A percentile compares a stretch with the other conserved stretches of the same genome.
These are phyloP conservation scores for Caenorhabditis becei DNA, from an alignment of 2,888 invertebrate genomes.

Conservation along the genomic window DNA sequence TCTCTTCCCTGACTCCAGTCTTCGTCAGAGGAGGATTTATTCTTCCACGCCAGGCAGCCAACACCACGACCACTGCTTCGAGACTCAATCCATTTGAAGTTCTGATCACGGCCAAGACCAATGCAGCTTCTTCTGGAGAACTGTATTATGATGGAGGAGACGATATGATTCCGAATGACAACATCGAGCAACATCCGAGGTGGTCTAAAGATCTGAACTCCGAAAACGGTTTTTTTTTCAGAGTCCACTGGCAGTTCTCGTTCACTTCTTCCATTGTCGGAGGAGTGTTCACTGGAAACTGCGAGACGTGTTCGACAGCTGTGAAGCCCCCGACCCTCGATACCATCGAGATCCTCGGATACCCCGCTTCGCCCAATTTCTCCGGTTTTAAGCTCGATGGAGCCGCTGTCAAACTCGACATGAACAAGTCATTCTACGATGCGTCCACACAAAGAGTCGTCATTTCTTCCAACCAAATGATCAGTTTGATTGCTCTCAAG, in stretches of 20 bases:
- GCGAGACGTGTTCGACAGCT: conserved; percentile 49
- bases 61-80: conserved; percentile 72
- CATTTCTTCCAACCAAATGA: conserved; percentile 26
- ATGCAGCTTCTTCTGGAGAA: conserved; percentile 65
- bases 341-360: conserved; percentile 72
- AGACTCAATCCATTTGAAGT: conserved; percentile 87
- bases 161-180: conserved; percentile 65
- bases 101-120: conserved; percentile 83
- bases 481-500: conserved; percentile 39
- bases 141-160: conserved; percentile 79
- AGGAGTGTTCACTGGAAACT: conserved; percentile 54
- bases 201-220: not conserved
- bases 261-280: conserved; percentile 48
- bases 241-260: conserved; percentile 66
- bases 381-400: conserved; percentile 60
- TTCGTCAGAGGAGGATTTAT: conserved; percentile 84
- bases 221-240: not conserved
- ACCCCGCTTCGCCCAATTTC: conserved; percentile 64
- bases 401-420: conserved; percentile 22
- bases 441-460: conserved; percentile 25
- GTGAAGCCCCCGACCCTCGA: conserved; percentile 65
- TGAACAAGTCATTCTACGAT: conserved; percentile 39
- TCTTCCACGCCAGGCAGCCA: conserved; percentile 83
- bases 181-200: conserved; percentile 56
- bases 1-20: conserved; percentile 71